Conservation (phyloP, 2,797 vertebrate genomes). For the Cephalopachus bancanus region DNA sequence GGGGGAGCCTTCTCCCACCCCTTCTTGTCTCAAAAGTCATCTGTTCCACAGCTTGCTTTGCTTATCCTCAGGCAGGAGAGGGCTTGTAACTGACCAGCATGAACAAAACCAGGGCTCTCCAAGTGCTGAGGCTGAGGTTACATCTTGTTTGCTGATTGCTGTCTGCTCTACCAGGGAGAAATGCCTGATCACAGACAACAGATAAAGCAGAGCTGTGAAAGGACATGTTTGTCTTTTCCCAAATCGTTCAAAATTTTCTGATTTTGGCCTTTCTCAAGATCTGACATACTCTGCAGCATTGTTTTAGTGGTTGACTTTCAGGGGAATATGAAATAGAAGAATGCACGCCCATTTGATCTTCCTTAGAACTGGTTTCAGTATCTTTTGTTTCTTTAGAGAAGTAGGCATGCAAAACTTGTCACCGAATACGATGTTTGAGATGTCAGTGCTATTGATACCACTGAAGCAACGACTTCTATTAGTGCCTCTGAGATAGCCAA, state of each 20-base stretch:
- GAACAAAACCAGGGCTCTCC: background rate
- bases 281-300: background rate
- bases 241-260: background rate
- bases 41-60: background rate
- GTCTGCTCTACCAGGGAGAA: background rate
- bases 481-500: background rate
- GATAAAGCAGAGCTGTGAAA: background rate
- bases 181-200: background rate
- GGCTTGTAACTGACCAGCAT: accelerated
- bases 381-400: background rate
- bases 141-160: background rate
- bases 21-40: background rate
- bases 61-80: background rate
- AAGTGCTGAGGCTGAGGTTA: background rate
- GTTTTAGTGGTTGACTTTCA: background rate
- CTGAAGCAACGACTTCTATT: background rate
- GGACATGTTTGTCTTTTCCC: background rate
- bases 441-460: accelerated
- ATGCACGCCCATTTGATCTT: background rate
- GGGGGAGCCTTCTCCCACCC: background rate
- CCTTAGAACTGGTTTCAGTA: background rate
- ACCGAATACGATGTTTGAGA: background rate
- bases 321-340: background rate
- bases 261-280: background rate
- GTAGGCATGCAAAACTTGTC: background rate